These are phyloP conservation scores for Mercenaria mercenaria DNA, from an alignment of 1,140 invertebrate species.

Conservation along the genomic window DNA sequence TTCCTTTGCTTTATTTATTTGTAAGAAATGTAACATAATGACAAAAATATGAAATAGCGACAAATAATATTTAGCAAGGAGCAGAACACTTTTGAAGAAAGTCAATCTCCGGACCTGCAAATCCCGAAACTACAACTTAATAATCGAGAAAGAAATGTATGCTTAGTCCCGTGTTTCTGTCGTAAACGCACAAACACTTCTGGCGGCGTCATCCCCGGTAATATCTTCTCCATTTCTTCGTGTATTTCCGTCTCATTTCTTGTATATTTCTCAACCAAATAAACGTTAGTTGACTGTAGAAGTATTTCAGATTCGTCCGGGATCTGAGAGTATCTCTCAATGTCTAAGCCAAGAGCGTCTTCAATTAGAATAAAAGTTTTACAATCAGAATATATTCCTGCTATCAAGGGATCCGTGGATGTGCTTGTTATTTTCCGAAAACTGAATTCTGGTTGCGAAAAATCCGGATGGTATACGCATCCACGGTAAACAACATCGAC, in stretches of 20 bases:
- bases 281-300: background rate
- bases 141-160: too few species aligned
- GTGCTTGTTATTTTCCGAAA: background rate
- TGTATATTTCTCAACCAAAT: background rate
- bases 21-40: too few species aligned
- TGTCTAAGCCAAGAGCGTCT: background rate
- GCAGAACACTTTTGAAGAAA: too few species aligned
- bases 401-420: background rate
- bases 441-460: background rate
- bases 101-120: too few species aligned
- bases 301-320: background rate
- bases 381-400: background rate
- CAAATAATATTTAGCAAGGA: too few species aligned
- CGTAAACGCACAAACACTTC: background rate
- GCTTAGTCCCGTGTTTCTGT: background rate
- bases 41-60: too few species aligned
- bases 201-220: background rate
- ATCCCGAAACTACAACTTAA: too few species aligned
- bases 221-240: background rate
- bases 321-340: background rate
- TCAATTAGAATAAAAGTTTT: background rate
- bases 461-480: background rate
- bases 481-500: background rate
- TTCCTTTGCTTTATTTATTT: too few species aligned
- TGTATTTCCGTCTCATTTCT: background rate